A percentile compares a stretch with the other conserved stretches of the same genome.
These are phyloP conservation scores for Trichoplusia ni DNA, from an alignment of 1,140 invertebrate genomes.

Conservation along the genomic window DNA sequence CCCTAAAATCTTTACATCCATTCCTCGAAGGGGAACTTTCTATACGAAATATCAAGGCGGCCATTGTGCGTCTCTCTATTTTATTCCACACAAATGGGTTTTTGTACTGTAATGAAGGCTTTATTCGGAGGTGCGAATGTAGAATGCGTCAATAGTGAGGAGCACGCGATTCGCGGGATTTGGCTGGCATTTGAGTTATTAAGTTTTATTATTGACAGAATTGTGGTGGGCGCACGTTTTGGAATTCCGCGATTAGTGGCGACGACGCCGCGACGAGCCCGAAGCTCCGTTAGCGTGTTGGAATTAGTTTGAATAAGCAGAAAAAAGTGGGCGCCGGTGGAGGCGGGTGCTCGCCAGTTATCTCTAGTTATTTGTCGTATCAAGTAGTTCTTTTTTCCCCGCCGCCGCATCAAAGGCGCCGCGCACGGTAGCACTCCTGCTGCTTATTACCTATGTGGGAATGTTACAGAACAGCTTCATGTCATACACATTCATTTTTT, in stretches of 20 bases:
- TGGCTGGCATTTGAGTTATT: slow-evolving; percentile 28
- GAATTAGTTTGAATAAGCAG: slow-evolving; percentile 59
- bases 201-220: slow-evolving; percentile 23
- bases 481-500: slow-evolving; percentile 28
- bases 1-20: slow-evolving; percentile 62
- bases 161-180: slow-evolving; percentile 53
- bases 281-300: slow-evolving; percentile 41
- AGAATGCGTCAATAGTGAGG: slow-evolving; percentile 54
- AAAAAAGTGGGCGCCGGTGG: slow-evolving; percentile 64
- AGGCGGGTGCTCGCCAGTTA: slow-evolving; percentile 55
- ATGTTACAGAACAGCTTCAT: slow-evolving; percentile 29
- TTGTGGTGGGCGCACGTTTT: slow-evolving; percentile 1
- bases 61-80: slow-evolving; percentile 69
- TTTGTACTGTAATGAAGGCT: slow-evolving; percentile 76
- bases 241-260: slow-evolving; percentile 42
- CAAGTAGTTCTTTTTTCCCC: slow-evolving; percentile 66
- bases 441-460: slow-evolving; percentile 30
- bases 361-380: slow-evolving; percentile 78
- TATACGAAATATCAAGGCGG: slow-evolving; percentile 68
- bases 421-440: slow-evolving; percentile 65
- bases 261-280: no score
- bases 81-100: slow-evolving; percentile 69
- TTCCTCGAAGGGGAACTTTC: slow-evolving; percentile 63
- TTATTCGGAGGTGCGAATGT: slow-evolving; percentile 75
- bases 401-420: slow-evolving; percentile 68